Conservation (phyloP, 2,113 vertebrate genomes). For the Barbus barbus region DNA sequence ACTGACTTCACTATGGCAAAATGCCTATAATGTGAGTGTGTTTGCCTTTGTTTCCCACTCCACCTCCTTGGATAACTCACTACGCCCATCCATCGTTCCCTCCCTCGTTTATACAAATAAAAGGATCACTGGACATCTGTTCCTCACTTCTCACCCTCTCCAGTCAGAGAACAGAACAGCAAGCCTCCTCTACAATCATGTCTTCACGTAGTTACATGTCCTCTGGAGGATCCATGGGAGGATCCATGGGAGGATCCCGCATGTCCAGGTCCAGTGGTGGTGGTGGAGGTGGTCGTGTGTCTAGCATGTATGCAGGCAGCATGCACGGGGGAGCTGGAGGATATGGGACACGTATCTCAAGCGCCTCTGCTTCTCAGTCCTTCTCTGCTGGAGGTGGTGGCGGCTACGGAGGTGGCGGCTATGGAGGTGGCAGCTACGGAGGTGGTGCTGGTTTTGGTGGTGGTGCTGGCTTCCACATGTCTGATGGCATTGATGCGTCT, state of each 20-base stretch:
- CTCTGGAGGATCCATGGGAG: slow-evolving; percentile 12
- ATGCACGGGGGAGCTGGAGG: slow-evolving; percentile 50
- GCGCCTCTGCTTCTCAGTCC: slow-evolving; percentile 9
- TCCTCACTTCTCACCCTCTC: slow-evolving; percentile 37
- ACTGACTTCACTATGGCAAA: no score
- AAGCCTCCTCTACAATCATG: slow-evolving; percentile 32
- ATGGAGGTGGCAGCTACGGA: not conserved
- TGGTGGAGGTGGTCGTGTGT: not conserved
- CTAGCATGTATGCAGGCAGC: slow-evolving; percentile 37
- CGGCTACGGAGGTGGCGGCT: no score
- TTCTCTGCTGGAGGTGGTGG: not conserved
- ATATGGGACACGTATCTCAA: slow-evolving; percentile 53
- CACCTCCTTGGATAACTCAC: slow-evolving; percentile 5
- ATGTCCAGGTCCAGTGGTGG: slow-evolving; percentile 12
- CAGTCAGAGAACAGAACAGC: slow-evolving; percentile 31
- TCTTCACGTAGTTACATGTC: not conserved
- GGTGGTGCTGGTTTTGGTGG: not conserved
- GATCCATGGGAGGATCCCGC: not conserved
- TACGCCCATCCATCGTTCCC: slow-evolving; percentile 35
- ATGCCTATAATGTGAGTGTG: no score
- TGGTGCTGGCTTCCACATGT: not conserved
- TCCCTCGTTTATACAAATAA: slow-evolving; percentile 39
- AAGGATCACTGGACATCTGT: slow-evolving; percentile 11
- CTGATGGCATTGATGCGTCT: slow-evolving; percentile 5
- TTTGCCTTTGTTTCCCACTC: no score